phyloP scores from a whole-genome alignment of 2,113 vertebrate species.

The Cyphomyrus plagiostoma region DNA sequence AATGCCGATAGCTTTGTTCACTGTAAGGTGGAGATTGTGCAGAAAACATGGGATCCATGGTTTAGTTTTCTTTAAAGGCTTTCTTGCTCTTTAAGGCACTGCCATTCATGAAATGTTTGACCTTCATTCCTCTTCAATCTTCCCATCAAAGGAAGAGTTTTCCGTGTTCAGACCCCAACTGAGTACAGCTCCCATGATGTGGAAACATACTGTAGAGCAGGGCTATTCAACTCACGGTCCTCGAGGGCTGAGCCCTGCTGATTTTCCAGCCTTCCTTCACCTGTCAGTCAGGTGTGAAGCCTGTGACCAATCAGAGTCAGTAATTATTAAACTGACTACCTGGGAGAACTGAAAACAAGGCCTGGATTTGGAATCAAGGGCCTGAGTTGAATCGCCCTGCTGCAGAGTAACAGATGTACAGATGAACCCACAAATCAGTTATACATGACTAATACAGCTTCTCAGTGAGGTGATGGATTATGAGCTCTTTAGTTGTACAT shows the following conservation, averaged over 20 bases:
- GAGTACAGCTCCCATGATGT: conserved; percentile 20
- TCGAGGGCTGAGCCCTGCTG: too few species aligned
- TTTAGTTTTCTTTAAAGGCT: conserved; percentile 25
- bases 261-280: too few species aligned
- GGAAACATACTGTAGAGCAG: neutral
- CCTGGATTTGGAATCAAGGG: too few species aligned
- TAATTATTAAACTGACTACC: too few species aligned
- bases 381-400: too few species aligned
- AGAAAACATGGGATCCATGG: conserved; percentile 32
- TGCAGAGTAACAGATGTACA: conserved; percentile 15
- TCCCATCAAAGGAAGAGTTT: conserved; percentile 23
- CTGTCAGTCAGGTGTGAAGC: too few species aligned
- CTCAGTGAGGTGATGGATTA: conserved; percentile 14
- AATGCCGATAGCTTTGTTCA: conserved; percentile 26
- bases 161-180: conserved; percentile 15
- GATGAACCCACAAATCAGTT: conserved; percentile 20
- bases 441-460: conserved; percentile 16
- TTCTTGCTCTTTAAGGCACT: conserved; percentile 29
- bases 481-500: neutral
- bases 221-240: too few species aligned
- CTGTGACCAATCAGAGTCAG: too few species aligned
- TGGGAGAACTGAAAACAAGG: too few species aligned
- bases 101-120: conserved; percentile 26
- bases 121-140: neutral
- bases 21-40: conserved; percentile 24